Evolutionary conservation across 1,140 invertebrate genomes (phyloP), one percentile per base, ranked within the genome.

Genomic region (Brachystomella parvula): DNA sequence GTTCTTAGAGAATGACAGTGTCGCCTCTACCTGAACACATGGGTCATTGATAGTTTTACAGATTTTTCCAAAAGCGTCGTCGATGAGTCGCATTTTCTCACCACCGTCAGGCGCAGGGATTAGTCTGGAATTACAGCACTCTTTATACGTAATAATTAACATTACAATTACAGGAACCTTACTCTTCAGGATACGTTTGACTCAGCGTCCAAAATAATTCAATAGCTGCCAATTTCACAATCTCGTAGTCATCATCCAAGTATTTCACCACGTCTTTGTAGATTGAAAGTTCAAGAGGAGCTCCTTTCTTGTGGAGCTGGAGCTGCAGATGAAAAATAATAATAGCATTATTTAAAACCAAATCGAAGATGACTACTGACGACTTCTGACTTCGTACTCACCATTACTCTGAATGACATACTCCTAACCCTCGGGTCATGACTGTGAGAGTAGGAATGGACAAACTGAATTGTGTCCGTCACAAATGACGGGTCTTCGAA

Each of bases 1-100:
- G n/a, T n/a, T n/a, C n/a, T n/a, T n/a, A n/a, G n/a, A n/a, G n/a
- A n/a, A n/a, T n/a, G n/a, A n/a, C n/a, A n/a, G n/a, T n/a, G n/a
- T n/a, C n/a, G n/a, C n/a, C n/a, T n/a, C n/a, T n/a, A 71, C 67
- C 59, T 73, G 71, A 12, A 76, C 73, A 15, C 82, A 93, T n/a
- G 95, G 81, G 79, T 98, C 96, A 74, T 92, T 96, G 47, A 98
- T 87, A 12, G 91, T 85, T 72, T 89, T 88, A 76, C 96, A 99
- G 29, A 98, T 88, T 79, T 94, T 90, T 29, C 89, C 89, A 83
- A 99, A 99, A 0, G 94, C 94, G 79, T 97, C 94, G 78, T 99
- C 96, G 28, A 94, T 87, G 70, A 99, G 81, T 17, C 94, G 83
- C 63, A 92, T 85, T 44, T 89, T 86, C 61, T 78, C 75, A 68